These are phyloP conservation scores for Engystomops pustulosus DNA, from an alignment of 2,113 vertebrate species.

Conservation along the genomic window DNA sequence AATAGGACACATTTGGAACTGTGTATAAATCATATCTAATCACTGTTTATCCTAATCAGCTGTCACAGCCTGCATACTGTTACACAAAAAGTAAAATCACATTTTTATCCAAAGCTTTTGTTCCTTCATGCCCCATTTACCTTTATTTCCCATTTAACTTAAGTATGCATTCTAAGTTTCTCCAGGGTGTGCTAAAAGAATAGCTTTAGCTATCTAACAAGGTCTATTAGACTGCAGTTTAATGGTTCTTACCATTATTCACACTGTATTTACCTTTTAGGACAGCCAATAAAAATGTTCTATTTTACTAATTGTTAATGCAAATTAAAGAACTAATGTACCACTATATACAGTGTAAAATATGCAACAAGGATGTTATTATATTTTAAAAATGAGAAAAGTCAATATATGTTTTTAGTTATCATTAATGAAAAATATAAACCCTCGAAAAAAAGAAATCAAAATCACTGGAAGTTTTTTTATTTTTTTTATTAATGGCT, in stretches of 20 bases:
- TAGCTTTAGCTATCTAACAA: constrained; percentile 33
- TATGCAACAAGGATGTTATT: too few species aligned
- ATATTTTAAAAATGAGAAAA: too few species aligned
- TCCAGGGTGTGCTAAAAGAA: constrained; percentile 39
- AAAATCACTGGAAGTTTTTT: not conserved
- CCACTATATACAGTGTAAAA: constrained; percentile 1
- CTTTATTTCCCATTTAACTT: constrained; percentile 48
- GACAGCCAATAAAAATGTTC: not conserved
- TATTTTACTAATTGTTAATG: constrained; percentile 5
- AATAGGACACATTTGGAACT: not conserved
- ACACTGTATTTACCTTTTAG: constrained; percentile 51
- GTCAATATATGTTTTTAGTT: not conserved
- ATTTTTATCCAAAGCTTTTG: constrained; percentile 38
- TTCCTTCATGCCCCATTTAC: constrained; percentile 50
- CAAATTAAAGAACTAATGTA: constrained; percentile 34
- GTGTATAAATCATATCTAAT: not conserved
- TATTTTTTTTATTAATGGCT: too few species aligned
- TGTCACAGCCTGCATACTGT: not conserved
- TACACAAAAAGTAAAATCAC: constrained; percentile 22
- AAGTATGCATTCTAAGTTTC: constrained; percentile 42
- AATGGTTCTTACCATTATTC: constrained; percentile 32
- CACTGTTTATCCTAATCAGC: not conserved
- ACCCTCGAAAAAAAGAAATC: too few species aligned
- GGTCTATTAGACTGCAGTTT: constrained; percentile 38
- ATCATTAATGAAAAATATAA: not conserved